A percentile compares a stretch with the other conserved stretches of the same genome.
Evolutionary conservation across 1,140 invertebrate species (phyloP).

Genomic region (Rhagoletis pomonella): DNA sequence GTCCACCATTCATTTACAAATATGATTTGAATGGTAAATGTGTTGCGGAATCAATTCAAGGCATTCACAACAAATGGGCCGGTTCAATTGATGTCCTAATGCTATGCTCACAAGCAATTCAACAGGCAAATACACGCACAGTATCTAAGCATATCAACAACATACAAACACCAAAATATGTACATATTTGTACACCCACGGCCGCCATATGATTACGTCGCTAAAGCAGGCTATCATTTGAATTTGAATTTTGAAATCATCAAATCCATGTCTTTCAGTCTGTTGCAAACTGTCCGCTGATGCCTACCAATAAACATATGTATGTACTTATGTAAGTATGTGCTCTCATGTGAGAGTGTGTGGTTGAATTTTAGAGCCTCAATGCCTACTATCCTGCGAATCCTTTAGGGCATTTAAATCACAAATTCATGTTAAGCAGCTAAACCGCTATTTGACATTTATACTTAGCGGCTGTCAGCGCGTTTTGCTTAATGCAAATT

Average conservation of each 20-base stretch:
- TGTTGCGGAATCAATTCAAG: conserved; percentile 38
- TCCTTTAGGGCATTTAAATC: conserved; percentile 50
- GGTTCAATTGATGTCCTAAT: conserved; percentile 22
- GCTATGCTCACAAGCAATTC: conserved; percentile 29
- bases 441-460: conserved; percentile 44
- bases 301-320: background rate
- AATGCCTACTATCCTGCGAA: background rate
- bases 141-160: no score
- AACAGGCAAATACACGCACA: conserved; percentile 24
- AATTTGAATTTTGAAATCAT: conserved; percentile 40
- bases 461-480: conserved; percentile 28
- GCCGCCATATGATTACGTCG: background rate
- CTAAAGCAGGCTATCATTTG: conserved; percentile 13
- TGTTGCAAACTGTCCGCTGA: background rate
- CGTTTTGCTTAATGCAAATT: conserved; percentile 11
- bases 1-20: background rate
- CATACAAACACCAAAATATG: no score
- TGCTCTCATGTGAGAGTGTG: background rate
- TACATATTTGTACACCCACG: no score
- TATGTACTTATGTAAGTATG: no score
- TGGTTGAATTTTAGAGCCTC: background rate
- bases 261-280: conserved; percentile 35
- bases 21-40: background rate
- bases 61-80: conserved; percentile 39
- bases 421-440: conserved; percentile 44